Conservation (phyloP, 2,888 invertebrate genomes). For the Epinotia nisella region DNA sequence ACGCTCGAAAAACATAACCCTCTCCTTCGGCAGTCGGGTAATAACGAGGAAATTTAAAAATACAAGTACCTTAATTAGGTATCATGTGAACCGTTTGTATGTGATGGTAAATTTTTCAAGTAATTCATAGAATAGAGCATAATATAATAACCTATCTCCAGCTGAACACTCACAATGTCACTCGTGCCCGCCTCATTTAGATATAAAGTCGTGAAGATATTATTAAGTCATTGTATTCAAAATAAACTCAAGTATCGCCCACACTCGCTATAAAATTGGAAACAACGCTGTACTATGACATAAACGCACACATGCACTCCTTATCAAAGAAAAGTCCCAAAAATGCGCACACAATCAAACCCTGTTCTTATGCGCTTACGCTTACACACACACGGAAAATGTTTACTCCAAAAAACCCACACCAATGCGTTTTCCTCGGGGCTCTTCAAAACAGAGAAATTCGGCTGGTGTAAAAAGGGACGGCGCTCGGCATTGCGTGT, state of each 20-base stretch:
- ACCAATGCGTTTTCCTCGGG: slow-evolving; percentile 45
- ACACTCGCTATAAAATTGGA: slow-evolving; percentile 45
- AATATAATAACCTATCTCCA: slow-evolving; percentile 12
- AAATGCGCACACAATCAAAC: slow-evolving; percentile 51
- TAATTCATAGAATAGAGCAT: too few species aligned
- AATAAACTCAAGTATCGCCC: slow-evolving; percentile 44
- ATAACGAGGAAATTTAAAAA: too few species aligned
- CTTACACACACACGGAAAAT: slow-evolving; percentile 59
- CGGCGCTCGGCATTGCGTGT: neutral
- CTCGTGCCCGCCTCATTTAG: slow-evolving; percentile 18
- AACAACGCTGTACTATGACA: slow-evolving; percentile 27
- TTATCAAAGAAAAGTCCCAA: slow-evolving; percentile 54
- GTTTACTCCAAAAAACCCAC: slow-evolving; percentile 67
- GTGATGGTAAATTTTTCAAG: too few species aligned
- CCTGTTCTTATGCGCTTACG: slow-evolving; percentile 16
- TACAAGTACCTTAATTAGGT: too few species aligned
- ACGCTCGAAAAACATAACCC: too few species aligned
- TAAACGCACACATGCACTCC: slow-evolving; percentile 46
- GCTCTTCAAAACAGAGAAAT: neutral
- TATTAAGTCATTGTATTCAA: slow-evolving; percentile 40
- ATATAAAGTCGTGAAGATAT: slow-evolving; percentile 31
- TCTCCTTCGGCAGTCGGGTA: too few species aligned
- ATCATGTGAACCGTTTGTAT: too few species aligned
- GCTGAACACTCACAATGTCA: neutral
- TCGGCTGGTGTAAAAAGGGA: neutral